A percentile compares a stretch with the other conserved stretches of the same genome.
phyloP scores from a whole-genome alignment of 2,797 vertebrate species.

The Neosilurus hyrtlii region DNA sequence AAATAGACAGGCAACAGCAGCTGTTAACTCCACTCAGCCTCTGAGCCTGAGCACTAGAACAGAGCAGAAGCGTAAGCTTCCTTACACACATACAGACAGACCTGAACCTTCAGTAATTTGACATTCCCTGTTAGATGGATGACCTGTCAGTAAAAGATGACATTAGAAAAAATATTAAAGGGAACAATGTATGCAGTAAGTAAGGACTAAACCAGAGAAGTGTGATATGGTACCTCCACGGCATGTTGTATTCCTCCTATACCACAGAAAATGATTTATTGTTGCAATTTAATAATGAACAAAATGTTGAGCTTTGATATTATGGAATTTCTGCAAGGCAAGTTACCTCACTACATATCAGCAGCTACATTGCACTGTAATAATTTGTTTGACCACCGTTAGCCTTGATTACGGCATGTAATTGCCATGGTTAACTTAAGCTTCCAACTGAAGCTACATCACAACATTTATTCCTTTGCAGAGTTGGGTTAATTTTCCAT shows the following conservation, averaged over 20 bases:
- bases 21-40: conserved; percentile 53
- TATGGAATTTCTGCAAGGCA: neutral
- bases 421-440: too few species aligned
- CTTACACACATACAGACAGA: neutral
- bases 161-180: neutral
- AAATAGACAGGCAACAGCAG: conserved; percentile 70
- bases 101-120: neutral
- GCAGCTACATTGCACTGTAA: neutral
- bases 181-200: neutral
- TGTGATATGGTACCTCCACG: neutral
- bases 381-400: too few species aligned
- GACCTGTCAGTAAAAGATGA: neutral
- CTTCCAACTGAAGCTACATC: too few species aligned
- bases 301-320: neutral
- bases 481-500: too few species aligned
- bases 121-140: neutral
- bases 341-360: neutral
- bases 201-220: neutral
- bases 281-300: neutral
- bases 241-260: neutral
- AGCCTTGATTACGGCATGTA: too few species aligned
- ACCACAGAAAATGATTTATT: neutral
- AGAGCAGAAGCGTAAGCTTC: conserved; percentile 1
- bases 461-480: too few species aligned
- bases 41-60: conserved; percentile 16